Evolutionary conservation across 2,113 vertebrate genomes (phyloP), one percentile per base, ranked within the genome.

Genomic region (Pelecanus crispus): DNA sequence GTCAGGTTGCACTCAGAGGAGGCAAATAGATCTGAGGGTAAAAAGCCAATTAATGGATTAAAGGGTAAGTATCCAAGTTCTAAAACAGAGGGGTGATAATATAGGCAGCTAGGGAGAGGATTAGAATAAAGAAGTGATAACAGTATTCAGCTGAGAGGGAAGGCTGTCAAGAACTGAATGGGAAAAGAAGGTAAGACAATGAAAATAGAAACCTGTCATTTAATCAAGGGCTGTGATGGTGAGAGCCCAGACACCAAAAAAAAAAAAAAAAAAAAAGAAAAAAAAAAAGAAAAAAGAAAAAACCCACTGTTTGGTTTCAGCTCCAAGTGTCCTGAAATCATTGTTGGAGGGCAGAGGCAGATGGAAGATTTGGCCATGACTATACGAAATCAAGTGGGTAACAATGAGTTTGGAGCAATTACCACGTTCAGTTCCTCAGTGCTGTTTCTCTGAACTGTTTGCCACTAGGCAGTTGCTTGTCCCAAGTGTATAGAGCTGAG

Each of bases 61-160:
- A 98, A 98, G 97, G 95, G 96, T 97, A 97, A 93, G 93, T 97
- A 96, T 97, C 94, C 44, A 94, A 97, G 88, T 97, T 97, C 96
- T 98, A 92, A 98, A 97, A 97, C 90, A 95, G 95, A 97, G 82
- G 97, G 95, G 97, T 97, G 98, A 98, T 98, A 98, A 98, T 98
- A 98, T 95, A 98, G 97, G 97, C 98, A 98, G 97, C 96, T 96
- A 96, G 95, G 95, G 95, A 98, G 91, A 98, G 95, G 95, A 98
- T 98, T 98, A 98, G 97, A 98, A 97, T 97, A 97, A 98, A 98
- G 97, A 98, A 98, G 98, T 98, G 98, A 98, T 98, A 98, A 98
- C 97, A 97, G 97, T 96, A 98, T 98, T 98, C 98, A 98, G 95
- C 90, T 97, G 97, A 98, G 95, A 98, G 81, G 88, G 95, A 97